Conservation (phyloP, 2,888 invertebrate species). For the Tribolium freemani region DNA sequence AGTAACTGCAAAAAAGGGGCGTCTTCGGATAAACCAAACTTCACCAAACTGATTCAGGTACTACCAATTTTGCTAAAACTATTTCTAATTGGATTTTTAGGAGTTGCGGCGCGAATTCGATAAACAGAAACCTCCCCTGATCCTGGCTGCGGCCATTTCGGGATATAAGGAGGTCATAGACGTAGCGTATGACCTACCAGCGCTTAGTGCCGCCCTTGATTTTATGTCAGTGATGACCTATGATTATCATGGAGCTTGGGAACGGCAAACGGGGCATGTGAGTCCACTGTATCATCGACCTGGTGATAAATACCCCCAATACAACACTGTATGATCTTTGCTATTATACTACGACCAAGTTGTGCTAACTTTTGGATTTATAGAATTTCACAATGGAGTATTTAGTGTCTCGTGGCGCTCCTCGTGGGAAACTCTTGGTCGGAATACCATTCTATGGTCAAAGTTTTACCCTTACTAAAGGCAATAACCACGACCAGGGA, state of each 20-base stretch:
- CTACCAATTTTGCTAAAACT: conserved; percentile 9
- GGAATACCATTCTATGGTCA: conserved; percentile 92
- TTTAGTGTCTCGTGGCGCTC: conserved; percentile 80
- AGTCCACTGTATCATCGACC: conserved; percentile 80
- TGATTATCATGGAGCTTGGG: conserved; percentile 94
- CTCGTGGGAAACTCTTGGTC: conserved; percentile 81
- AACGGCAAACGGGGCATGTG: conserved; percentile 83
- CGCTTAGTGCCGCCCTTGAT: conserved; percentile 79
- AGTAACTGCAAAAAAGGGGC: conserved; percentile 89
- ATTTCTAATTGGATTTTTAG: conserved; percentile 61
- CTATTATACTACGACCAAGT: too few relatives aligned
- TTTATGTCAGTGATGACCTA: conserved; percentile 90
- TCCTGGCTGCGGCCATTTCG: conserved; percentile 86
- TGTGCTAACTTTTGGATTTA: conserved; percentile 33
- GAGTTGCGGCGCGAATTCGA: conserved; percentile 77
- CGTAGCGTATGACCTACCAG: conserved; percentile 84
- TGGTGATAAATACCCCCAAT: conserved; percentile 80
- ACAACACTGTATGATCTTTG: conserved; percentile 75
- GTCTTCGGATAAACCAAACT: conserved; percentile 82
- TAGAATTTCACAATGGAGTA: conserved; percentile 87
- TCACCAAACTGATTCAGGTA: conserved; percentile 82
- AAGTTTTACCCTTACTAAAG: conserved; percentile 77
- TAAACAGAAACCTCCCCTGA: conserved; percentile 75
- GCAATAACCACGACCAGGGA: conserved; percentile 71
- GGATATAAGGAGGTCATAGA: conserved; percentile 94